Percentiles rank a stretch among this genome's conserved stretches.
These are phyloP conservation scores for Drosophila rubida DNA, from an alignment of 2,888 invertebrate species.

Conservation along the genomic window DNA sequence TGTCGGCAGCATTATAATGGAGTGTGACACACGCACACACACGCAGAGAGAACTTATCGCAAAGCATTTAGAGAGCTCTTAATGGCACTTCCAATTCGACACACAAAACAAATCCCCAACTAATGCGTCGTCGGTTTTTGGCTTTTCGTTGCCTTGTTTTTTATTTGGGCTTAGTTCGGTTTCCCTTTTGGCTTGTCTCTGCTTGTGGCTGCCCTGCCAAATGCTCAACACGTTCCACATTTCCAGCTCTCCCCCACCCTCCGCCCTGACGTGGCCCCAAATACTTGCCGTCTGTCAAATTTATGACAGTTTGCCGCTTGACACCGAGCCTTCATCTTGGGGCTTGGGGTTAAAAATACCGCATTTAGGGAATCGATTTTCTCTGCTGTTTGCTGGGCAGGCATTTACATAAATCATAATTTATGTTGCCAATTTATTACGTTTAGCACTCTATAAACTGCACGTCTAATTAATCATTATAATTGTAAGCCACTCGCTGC, in stretches of 20 bases:
- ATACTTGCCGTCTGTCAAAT: slow-evolving; percentile 63
- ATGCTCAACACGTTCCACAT: slow-evolving; percentile 68
- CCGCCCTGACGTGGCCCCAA: slow-evolving; percentile 10
- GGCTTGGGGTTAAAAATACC: slow-evolving; percentile 7
- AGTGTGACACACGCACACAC: slow-evolving; percentile 10
- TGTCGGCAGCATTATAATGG: slow-evolving; percentile 1
- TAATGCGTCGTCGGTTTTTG: slow-evolving; percentile 32
- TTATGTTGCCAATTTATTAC: slow-evolving; percentile 37
- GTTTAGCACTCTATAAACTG: slow-evolving; percentile 3
- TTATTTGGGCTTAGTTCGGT: slow-evolving; percentile 8
- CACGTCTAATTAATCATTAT: slow-evolving; percentile 39
- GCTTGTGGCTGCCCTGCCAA: slow-evolving; percentile 64
- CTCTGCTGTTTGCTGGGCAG: not conserved
- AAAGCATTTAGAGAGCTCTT: slow-evolving; percentile 27
- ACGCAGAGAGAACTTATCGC: slow-evolving; percentile 25
- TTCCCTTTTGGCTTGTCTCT: slow-evolving; percentile 25
- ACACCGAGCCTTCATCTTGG: slow-evolving; percentile 32
- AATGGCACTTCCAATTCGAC: slow-evolving; percentile 28
- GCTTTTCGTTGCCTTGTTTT: slow-evolving; percentile 1
- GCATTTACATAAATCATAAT: slow-evolving; percentile 47
- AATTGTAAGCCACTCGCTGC: slow-evolving; percentile 1
- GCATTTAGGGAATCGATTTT: slow-evolving; percentile 38
- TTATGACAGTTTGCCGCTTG: slow-evolving; percentile 64
- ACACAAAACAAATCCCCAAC: slow-evolving; percentile 34
- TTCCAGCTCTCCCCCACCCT: slow-evolving; percentile 9